Conservation (phyloP, 2,888 invertebrate genomes). For the Cremastinae sp. region DNA sequence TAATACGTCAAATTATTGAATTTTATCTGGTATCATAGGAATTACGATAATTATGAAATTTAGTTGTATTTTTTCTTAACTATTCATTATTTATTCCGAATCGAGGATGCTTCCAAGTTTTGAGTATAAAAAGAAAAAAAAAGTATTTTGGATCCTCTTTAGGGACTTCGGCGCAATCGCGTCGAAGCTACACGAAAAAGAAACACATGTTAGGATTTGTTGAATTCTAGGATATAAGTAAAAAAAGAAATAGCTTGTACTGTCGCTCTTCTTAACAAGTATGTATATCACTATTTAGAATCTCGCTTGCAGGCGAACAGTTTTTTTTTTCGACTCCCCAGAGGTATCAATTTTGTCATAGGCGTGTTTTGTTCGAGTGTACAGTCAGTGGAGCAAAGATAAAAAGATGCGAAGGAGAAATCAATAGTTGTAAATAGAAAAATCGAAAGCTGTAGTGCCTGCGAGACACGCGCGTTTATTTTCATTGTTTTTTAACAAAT, state of each 20-base stretch:
- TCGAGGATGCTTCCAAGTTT: slow-evolving; percentile 40
- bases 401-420: slow-evolving; percentile 17
- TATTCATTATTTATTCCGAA: slow-evolving; percentile 48
- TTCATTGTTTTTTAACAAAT: slow-evolving; percentile 47
- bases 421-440: slow-evolving; percentile 55
- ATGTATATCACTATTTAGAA: slow-evolving; percentile 60
- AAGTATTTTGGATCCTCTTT: slow-evolving; percentile 23
- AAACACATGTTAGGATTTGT: slow-evolving; percentile 37
- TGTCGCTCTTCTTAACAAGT: slow-evolving; percentile 51
- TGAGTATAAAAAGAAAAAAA: slow-evolving; percentile 34
- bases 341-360: slow-evolving; percentile 32
- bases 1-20: no score
- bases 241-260: slow-evolving; percentile 46
- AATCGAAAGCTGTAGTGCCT: slow-evolving; percentile 58
- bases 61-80: slow-evolving; percentile 4
- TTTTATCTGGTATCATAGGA: no score
- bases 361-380: slow-evolving; percentile 30
- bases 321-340: slow-evolving; percentile 37
- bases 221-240: slow-evolving; percentile 43
- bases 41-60: no score
- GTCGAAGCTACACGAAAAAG: slow-evolving; percentile 1
- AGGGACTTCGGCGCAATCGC: slow-evolving; percentile 14
- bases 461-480: slow-evolving; percentile 55
- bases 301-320: slow-evolving; percentile 52
- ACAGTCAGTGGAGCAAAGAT: slow-evolving; percentile 6